Evolutionary conservation across 2,888 invertebrate genomes (phyloP), one percentile per base, ranked within the genome.

Genomic region (Sarcophaga variegata): DNA sequence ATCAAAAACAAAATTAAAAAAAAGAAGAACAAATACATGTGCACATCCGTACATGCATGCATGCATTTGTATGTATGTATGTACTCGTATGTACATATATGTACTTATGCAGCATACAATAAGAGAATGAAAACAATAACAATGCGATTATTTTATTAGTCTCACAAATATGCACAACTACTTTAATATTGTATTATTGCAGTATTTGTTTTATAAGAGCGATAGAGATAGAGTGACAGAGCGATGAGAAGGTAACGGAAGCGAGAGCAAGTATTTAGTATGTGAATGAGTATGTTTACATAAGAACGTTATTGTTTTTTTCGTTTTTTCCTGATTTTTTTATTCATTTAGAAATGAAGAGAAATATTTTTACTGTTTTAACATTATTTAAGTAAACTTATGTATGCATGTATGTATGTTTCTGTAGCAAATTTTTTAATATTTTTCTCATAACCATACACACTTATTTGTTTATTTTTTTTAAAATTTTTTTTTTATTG

Each of bases 81-180:
- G 25, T 25, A 25, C 25, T 47, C 11, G 8, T 49, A 11, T 12
- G 54, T 49, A 69, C 25, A 70, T n/a, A 47, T 14, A 47, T 27
- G 4, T 27, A 27, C 27, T 27, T 37, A 37, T 37, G 37, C 71
- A 37, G 37, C 17, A 12, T 14, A 54, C 14, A 54, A 54, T 54
- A 64, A 71, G 37, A 37, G 37, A 37, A 37, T 37, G 37, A 11
- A 20, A 72, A 45, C 11, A 66, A 72, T 27, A 72, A 22, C 64
- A 62, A 70, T 76, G 75, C 62, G 69, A 70, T 76, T 76, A 82
- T 71, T 70, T 70, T 76, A 82, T 81, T 75, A 81, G 37, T 75
- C 54, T 62, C 45, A 70, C 27, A 70, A 81, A 69, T 62, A 54
- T 79, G 66, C 54, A 59, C 59, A 60, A 72, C 71, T 67, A n/a